Evolutionary conservation across 2,113 vertebrate genomes (phyloP).

Genomic region (Alethe castanea): DNA sequence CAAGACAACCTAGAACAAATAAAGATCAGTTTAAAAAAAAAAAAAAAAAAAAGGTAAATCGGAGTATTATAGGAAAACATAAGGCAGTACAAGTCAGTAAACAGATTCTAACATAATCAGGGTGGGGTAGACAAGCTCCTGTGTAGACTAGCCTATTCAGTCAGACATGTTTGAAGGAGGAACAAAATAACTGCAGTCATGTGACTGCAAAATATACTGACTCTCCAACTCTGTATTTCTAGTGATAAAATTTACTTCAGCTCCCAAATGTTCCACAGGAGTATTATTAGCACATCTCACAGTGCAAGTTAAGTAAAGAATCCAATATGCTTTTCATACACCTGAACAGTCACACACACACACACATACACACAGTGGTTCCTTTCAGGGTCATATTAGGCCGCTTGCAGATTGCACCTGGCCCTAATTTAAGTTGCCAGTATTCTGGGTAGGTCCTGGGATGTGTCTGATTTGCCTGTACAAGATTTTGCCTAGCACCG

Average conservation of each 20-base stretch:
- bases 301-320: background rate
- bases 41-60: background rate
- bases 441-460: background rate
- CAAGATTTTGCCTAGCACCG: background rate
- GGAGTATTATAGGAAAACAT: constrained; percentile 15
- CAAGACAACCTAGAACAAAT: constrained; percentile 86
- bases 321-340: background rate
- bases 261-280: background rate
- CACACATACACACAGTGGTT: background rate
- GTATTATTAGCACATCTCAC: background rate
- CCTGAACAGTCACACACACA: background rate
- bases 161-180: background rate
- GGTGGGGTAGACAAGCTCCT: fast-evolving
- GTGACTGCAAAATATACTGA: background rate
- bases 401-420: background rate
- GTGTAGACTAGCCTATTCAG: background rate
- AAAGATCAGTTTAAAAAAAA: background rate
- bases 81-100: background rate
- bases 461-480: fast-evolving
- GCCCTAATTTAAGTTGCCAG: background rate
- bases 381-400: background rate
- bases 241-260: background rate
- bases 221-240: background rate
- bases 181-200: background rate
- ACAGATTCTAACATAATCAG: background rate